Evolutionary conservation across 2,888 invertebrate species (phyloP).

Genomic region (Nysson spinosus): DNA sequence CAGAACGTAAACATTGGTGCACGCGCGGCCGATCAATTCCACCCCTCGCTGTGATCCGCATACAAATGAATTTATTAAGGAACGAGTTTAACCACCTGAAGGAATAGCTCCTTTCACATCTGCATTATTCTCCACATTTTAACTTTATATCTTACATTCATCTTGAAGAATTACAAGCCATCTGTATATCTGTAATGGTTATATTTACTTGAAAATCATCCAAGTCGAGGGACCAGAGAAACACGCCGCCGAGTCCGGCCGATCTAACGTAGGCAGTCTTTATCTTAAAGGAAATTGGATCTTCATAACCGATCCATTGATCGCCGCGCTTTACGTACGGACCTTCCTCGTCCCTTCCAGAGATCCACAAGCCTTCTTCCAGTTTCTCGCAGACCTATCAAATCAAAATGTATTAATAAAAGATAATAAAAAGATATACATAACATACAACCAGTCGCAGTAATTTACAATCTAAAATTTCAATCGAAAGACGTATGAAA

Average conservation of each 20-base stretch:
- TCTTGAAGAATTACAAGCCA: too few species aligned
- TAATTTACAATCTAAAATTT: too few species aligned
- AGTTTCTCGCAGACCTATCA: slow-evolving; percentile 80
- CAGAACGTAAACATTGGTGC: not conserved
- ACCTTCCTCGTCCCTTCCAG: slow-evolving; percentile 81
- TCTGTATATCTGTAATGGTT: not conserved
- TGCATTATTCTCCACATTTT: not conserved
- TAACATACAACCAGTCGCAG: too few species aligned
- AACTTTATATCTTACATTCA: too few species aligned
- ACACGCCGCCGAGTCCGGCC: slow-evolving; percentile 84
- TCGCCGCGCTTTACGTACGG: slow-evolving; percentile 84
- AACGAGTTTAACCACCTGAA: not conserved
- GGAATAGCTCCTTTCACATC: too few species aligned
- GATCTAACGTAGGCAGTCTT: slow-evolving; percentile 83
- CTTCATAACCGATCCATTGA: slow-evolving; percentile 91
- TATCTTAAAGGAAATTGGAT: slow-evolving; percentile 77
- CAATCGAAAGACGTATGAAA: too few species aligned
- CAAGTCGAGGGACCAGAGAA: slow-evolving; percentile 85
- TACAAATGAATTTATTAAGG: not conserved
- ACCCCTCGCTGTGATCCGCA: not conserved
- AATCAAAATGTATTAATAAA: not conserved
- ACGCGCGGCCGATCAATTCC: not conserved
- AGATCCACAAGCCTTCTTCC: slow-evolving; percentile 80
- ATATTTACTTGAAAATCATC: slow-evolving; percentile 83
- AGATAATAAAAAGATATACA: not conserved